Evolutionary conservation across 2,113 vertebrate genomes (phyloP).

Genomic region (Nesogale talazaci): DNA sequence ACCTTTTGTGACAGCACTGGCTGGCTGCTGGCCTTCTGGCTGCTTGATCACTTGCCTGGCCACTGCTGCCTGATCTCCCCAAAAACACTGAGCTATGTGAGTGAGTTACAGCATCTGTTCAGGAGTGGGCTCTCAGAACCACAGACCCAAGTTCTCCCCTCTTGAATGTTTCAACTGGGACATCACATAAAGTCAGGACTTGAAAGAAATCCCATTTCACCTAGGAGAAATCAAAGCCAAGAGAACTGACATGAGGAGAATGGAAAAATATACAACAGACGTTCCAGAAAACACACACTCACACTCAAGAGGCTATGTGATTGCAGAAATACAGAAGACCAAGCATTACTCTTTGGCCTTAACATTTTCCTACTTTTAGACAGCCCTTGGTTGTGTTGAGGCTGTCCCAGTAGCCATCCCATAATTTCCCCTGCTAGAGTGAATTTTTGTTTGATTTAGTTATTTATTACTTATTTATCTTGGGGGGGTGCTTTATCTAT

Average conservation of each 20-base stretch:
- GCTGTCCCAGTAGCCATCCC: neutral
- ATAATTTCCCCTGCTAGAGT: neutral
- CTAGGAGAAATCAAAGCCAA: neutral
- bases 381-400: neutral
- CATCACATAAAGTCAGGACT: neutral
- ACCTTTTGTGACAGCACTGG: neutral
- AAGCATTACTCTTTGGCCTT: neutral
- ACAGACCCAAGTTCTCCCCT: neutral
- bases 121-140: neutral
- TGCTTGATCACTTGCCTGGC: neutral
- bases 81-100: neutral
- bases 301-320: neutral
- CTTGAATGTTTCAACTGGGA: slow-evolving; percentile 17
- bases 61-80: neutral
- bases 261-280: neutral
- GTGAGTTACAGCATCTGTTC: neutral
- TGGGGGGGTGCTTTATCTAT: too few relatives aligned
- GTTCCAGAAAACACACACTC: neutral
- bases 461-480: too few relatives aligned
- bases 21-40: neutral
- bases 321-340: neutral
- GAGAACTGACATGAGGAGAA: neutral
- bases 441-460: neutral
- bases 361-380: neutral
- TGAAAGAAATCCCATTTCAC: neutral